Evolutionary conservation across 2,113 vertebrate genomes (phyloP).

Genomic region (Lepisosteus oculatus): DNA sequence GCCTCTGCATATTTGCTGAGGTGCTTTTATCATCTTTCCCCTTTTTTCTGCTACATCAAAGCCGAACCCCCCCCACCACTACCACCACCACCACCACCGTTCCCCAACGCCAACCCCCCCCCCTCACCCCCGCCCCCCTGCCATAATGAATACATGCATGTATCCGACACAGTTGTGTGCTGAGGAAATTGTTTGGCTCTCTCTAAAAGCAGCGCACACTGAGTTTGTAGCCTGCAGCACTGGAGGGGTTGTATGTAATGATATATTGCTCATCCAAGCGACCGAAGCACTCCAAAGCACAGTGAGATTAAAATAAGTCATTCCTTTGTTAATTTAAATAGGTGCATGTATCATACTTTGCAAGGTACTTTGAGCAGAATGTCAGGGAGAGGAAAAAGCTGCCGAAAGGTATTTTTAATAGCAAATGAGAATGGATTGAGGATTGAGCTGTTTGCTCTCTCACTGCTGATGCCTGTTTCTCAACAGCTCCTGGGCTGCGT

Average conservation of each 20-base stretch:
- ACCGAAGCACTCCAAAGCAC: slow-evolving; percentile 84
- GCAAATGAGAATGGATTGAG: slow-evolving; percentile 85
- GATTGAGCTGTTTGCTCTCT: slow-evolving; percentile 74
- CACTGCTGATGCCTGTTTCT: slow-evolving; percentile 59
- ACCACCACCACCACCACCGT: slow-evolving; percentile 53
- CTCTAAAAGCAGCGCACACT: slow-evolving; percentile 78
- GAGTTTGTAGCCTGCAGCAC: slow-evolving; percentile 78
- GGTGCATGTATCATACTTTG: slow-evolving; percentile 98
- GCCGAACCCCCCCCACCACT: slow-evolving; percentile 49
- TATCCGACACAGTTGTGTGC: slow-evolving; percentile 85
- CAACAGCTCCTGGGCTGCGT: slow-evolving; percentile 61
- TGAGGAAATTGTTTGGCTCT: slow-evolving; percentile 85
- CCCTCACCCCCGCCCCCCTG: slow-evolving; percentile 35
- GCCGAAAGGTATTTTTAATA: slow-evolving; percentile 97
- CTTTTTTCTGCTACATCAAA: slow-evolving; percentile 90
- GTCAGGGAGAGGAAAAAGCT: slow-evolving; percentile 78
- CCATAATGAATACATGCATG: slow-evolving; percentile 89
- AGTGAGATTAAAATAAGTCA: slow-evolving; percentile 91
- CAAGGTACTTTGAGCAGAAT: slow-evolving; percentile 82
- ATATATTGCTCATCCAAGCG: slow-evolving; percentile 93
- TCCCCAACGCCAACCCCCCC: slow-evolving; percentile 13
- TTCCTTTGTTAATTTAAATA: slow-evolving; percentile 99
- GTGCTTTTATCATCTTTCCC: slow-evolving; percentile 82
- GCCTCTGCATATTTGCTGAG: slow-evolving; percentile 70
- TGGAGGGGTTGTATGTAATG: slow-evolving; percentile 86